Percentiles rank a stretch among this genome's conserved stretches.
phyloP scores from a whole-genome alignment of 2,888 invertebrate genomes.

The Pyralis farinalis region DNA sequence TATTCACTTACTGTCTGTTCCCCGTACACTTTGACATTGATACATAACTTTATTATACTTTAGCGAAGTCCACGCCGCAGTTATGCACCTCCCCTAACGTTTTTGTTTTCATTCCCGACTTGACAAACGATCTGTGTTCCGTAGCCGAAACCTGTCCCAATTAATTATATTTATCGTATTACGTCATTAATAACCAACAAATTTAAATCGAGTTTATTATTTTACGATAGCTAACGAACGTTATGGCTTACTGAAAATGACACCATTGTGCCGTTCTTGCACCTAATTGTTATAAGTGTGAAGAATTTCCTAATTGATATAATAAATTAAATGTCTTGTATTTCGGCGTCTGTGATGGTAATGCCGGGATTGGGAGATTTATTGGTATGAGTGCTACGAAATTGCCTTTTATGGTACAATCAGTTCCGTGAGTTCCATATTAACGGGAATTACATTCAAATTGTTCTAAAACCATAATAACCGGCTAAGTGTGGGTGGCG shows the following conservation, averaged over 20 bases:
- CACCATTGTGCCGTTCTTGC: constrained; percentile 20
- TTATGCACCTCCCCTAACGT: constrained; percentile 7
- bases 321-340: constrained; percentile 59
- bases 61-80: constrained; percentile 1
- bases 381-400: constrained; percentile 47
- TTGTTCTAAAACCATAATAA: background rate
- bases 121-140: constrained; percentile 31
- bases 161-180: constrained; percentile 56
- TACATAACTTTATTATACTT: background rate
- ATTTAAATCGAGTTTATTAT: constrained; percentile 36
- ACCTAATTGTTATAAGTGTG: constrained; percentile 49
- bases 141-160: constrained; percentile 31
- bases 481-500: too few relatives aligned
- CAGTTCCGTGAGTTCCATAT: too few relatives aligned
- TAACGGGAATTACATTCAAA: too few relatives aligned
- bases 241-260: background rate
- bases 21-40: background rate
- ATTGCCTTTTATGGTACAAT: constrained; percentile 55
- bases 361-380: constrained; percentile 59
- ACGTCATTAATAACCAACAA: constrained; percentile 41
- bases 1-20: background rate
- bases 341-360: constrained; percentile 59
- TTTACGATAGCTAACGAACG: constrained; percentile 33
- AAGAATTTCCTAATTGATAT: constrained; percentile 69
- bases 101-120: constrained; percentile 32